Base-by-base conservation (phyloP, 2,888 invertebrate genomes). In the Acleris holmiana region DNA sequence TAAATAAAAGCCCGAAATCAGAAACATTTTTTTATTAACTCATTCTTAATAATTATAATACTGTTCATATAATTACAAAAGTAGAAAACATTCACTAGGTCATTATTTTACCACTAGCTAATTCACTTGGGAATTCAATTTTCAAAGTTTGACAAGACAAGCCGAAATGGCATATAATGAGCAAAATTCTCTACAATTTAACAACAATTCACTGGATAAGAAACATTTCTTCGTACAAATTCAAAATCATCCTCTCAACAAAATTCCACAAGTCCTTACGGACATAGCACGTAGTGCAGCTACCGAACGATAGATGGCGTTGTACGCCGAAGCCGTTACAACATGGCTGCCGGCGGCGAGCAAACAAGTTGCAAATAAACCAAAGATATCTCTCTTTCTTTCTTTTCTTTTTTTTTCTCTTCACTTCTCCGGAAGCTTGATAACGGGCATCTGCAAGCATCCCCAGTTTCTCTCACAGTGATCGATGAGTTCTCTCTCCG, bases 401-500 rank as follows among this genome's bases (percentile, higher is more conserved):
- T 59, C 68, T 68, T 29, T 29, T 29, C 29, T 29, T 29, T 29
- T 29, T 50, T 57, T 56, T 17, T 2, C 3, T 17, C 70, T 86
- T 93, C 94, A 94, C 91, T 94, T 93, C 77, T 93, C 93, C 2
- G 96, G 96, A 56, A 96, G 82, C 81, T 95, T 94, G 69, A 96
- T 93, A 62, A 95, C 93, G 67, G 95, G 95, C 71, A 93, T 89
- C 69, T 94, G 94, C 41, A 93, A 91, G 73, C 93, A 93, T 69
- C 94, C 94, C 93, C 95, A 94, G 67, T 94, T 94, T 68, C 93
- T 92, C 76, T 95, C 95, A 76, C 95, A 96, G 79, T 94, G 94
- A 70, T 95, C 94, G 25, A 95, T 93, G 71, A 96, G 76, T 56
- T 93, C 90, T 75, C 93, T 94, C 76, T 96, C 96, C 0, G 94